Evolutionary conservation across 2,113 vertebrate species (phyloP), one percentile per base, ranked within the genome.

Genomic region (Elaphurus davidianus): DNA sequence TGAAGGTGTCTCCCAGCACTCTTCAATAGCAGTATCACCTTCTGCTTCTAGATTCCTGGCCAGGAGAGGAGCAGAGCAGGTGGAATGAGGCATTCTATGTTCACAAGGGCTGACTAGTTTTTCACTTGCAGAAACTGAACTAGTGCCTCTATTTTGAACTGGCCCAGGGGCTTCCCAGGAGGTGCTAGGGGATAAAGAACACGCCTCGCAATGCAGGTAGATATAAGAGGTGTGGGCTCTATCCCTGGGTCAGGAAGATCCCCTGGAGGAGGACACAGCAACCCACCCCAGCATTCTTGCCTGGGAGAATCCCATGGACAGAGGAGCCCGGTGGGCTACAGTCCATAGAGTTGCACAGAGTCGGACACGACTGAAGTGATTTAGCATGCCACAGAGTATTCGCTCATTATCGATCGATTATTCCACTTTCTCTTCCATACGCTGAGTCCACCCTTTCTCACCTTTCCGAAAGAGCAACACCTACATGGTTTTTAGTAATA

Each of bases 331-430:
- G 8, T 71, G 64, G 64, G 64, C 64, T 6, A 71, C 9, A 36
- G n/a, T 71, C 28, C 64, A 71, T 71, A 71, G 9, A 6, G n/a
- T 71, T 3, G 19, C n/a, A 36, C 17, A 71, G 64, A 36, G 64
- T 71, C 1, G 0, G 64, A 36, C n/a, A 71, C 0, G 1, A 71
- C 9, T 71, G 17, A 71, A 71, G 0, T 1, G n/a, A 21, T 71
- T 71, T 71, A 71, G n/a, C 64, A 71, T 71, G n/a, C 4, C 17
- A 21, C 33, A 71, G 64, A 36, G 5, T 30, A 16, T 54, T 52
- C 5, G 0, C 60, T 87, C 45, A 17, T 14, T 45, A 9, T 33
- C 13, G 12, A 60, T 27, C 14, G 19, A 54, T 64, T 30, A 10
- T 50, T 60, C 40, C 25, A 50, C 25, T 23, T 87, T 62, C 28